Evolutionary conservation across 2,888 invertebrate species (phyloP), one percentile per base, ranked within the genome.

Genomic region (Alcis repandata): DNA sequence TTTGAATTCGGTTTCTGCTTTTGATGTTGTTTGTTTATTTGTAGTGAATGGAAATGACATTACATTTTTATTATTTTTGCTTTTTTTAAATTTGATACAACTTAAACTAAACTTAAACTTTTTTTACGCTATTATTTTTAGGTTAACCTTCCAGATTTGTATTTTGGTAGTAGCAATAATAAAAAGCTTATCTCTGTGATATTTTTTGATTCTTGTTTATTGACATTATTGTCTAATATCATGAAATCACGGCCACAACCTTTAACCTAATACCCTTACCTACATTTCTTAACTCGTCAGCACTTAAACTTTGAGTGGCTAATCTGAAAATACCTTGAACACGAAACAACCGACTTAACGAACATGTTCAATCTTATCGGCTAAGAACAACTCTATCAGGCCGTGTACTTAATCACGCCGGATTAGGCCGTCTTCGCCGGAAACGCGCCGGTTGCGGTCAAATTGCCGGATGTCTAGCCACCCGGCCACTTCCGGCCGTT

Each of bases 401-500:
- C 68, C 22, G 63, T 72, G 66, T 70, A 69, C 70, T 75, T 76
- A 75, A 77, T 74, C 72, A 72, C 45, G 54, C 58, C 59, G 68
- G 69, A 75, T 77, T 71, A 71, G 61, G 69, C 64, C 60, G 63
- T 69, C 68, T 72, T 73, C 57, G 77, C 70, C 72, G 82, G 79
- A 79, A 77, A 79, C 80, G 78, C 61, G 76, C 77, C 78, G 67
- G 69, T 74, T 74, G 73, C 78, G 77, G 74, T 77, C 79, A 76
- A 80, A 83, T 80, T 77, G 70, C 82, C 84, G 88, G 87, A 86
- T 79, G 82, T 81, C 83, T 86, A 79, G 78, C 78, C 80, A 78
- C 76, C 80, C 75, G 71, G 66, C 71, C 68, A 73, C 73, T 79
- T 85, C 85, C 82, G 80, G 75, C 20, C n/a, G 22, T 22, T 46